Conservation (phyloP, 2,888 invertebrate species). For the Macaria notata region DNA sequence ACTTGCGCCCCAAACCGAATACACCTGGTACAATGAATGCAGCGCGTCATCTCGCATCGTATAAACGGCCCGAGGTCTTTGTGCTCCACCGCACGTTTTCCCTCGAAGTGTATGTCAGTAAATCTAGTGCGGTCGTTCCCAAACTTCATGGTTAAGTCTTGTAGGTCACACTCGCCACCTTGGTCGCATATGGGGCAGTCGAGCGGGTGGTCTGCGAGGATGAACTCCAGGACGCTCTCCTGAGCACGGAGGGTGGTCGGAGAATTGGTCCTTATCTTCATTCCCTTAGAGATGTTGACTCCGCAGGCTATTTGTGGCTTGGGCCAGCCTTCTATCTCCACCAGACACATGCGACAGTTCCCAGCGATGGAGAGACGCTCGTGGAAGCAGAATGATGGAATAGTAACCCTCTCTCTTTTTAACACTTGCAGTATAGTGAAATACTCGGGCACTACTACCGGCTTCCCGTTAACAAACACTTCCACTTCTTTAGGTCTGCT, state of each 20-base stretch:
- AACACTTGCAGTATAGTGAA: slow-evolving; percentile 93
- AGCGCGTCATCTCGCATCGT: slow-evolving; percentile 98
- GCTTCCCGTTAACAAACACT: slow-evolving; percentile 97
- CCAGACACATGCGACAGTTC: slow-evolving; percentile 99
- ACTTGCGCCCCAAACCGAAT: slow-evolving; percentile 98
- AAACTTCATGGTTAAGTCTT: slow-evolving; percentile 99
- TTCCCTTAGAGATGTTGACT: slow-evolving; percentile 98
- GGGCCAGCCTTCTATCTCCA: slow-evolving; percentile 96
- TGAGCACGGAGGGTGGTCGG: slow-evolving; percentile 87
- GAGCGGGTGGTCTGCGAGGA: slow-evolving; percentile 97
- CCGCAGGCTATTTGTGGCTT: slow-evolving; percentile 99
- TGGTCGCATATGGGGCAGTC: slow-evolving; percentile 99
- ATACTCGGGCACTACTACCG: slow-evolving; percentile 94
- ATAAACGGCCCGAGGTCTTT: slow-evolving; percentile 98
- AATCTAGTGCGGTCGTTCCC: slow-evolving; percentile 97
- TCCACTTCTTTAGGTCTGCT: slow-evolving; percentile 53
- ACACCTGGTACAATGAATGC: slow-evolving; percentile 99
- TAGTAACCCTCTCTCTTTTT: slow-evolving; percentile 48
- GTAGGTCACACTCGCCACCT: slow-evolving; percentile 95
- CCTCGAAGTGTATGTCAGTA: slow-evolving; percentile 93
- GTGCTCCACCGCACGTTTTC: slow-evolving; percentile 97
- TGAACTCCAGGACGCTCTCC: slow-evolving; percentile 96
- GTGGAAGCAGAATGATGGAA: slow-evolving; percentile 99
- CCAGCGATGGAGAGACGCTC: slow-evolving; percentile 98
- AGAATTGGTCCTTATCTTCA: slow-evolving; percentile 98